phyloP scores from a whole-genome alignment of 2,888 invertebrate species.

The Cantharis flavilabris region DNA sequence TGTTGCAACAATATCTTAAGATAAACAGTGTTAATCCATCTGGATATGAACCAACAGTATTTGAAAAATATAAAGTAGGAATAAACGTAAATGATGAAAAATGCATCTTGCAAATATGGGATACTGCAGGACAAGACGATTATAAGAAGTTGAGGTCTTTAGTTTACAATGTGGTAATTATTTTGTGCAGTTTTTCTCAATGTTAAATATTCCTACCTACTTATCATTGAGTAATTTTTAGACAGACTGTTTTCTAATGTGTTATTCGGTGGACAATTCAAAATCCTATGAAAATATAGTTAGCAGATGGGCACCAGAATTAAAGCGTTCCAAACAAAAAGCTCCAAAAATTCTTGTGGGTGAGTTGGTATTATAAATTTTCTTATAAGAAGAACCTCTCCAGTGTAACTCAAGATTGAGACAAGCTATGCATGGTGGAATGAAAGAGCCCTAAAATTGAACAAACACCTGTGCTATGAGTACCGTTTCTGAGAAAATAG shows the following conservation, averaged over 20 bases:
- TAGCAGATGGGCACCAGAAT: neutral
- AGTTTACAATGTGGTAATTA: neutral
- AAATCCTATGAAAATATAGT: neutral
- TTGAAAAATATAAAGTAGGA: neutral
- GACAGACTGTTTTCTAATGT: neutral
- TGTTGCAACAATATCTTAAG: neutral
- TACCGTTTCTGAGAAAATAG: too few relatives aligned
- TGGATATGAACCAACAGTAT: neutral
- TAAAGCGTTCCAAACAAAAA: neutral
- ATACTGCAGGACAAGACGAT: neutral
- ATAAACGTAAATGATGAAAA: neutral
- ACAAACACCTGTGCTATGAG: too few relatives aligned
- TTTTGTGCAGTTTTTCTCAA: neutral
- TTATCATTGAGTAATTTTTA: neutral
- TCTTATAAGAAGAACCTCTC: too few relatives aligned
- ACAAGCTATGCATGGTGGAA: too few relatives aligned
- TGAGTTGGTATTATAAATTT: neutral
- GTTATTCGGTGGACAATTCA: neutral
- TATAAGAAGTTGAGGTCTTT: neutral
- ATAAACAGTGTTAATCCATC: neutral
- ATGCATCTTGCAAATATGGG: neutral
- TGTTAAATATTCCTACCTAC: neutral
- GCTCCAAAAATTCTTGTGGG: neutral
- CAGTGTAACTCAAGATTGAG: too few relatives aligned
- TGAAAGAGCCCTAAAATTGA: too few relatives aligned